Evolutionary conservation across 2,797 vertebrate species (phyloP).

Genomic region (Gadopsis marmoratus): DNA sequence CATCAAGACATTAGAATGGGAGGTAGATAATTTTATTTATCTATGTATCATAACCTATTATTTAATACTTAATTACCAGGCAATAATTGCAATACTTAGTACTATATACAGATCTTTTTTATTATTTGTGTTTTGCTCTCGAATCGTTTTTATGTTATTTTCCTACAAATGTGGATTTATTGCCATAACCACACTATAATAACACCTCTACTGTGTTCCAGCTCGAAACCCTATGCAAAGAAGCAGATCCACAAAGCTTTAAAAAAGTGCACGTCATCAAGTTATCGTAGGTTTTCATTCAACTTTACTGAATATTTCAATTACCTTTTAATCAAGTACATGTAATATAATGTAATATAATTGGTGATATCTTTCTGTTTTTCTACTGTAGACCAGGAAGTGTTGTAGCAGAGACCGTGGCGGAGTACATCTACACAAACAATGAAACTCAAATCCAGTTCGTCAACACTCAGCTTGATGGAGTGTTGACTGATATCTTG

Average conservation of each 20-base stretch:
- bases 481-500: slow-evolving; percentile 58
- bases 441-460: slow-evolving; percentile 76
- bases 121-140: not conserved
- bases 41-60: not conserved
- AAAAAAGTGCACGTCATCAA: slow-evolving; percentile 60
- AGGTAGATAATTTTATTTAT: slow-evolving; percentile 50
- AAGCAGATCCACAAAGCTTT: slow-evolving; percentile 65
- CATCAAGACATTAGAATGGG: slow-evolving; percentile 46
- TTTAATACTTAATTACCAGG: not conserved
- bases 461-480: slow-evolving; percentile 71
- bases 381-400: slow-evolving; percentile 60
- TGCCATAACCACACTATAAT: not conserved
- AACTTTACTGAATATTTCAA: not conserved
- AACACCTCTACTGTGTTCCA: slow-evolving; percentile 36
- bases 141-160: not conserved
- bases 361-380: not conserved
- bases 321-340: not conserved
- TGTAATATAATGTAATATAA: not conserved
- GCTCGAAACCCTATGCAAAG: slow-evolving; percentile 70
- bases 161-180: not conserved
- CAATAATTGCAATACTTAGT: not conserved
- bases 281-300: slow-evolving; percentile 64
- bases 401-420: slow-evolving; percentile 69
- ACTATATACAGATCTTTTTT: not conserved
- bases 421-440: slow-evolving; percentile 76